Base-by-base conservation (phyloP, 2,888 invertebrate species). In the Acrocyrtus sp. region DNA sequence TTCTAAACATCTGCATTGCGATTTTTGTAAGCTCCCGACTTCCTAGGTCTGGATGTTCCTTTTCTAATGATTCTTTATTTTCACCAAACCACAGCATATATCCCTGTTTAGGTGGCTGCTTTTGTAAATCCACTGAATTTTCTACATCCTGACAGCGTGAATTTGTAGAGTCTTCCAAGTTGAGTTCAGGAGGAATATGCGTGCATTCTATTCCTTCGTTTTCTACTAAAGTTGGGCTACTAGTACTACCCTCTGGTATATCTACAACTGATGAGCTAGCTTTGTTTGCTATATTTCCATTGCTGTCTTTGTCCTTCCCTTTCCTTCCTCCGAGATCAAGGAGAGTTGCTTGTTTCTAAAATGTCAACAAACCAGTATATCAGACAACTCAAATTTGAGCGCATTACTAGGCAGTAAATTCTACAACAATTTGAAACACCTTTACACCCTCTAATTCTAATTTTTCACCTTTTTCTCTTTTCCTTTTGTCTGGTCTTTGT, bases 71-170 rank as follows among this genome's bases (percentile, higher is more conserved):
- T 2, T 85, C 79, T 82, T 88, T 89, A 81, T 89, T 88, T 69
- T 87, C 86, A 0, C 86, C 84, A 77, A 87, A 89, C 90, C 90
- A 91, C 34, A 86, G 85, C 22, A 88, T 84, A 81, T 90, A 90
- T 2, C 72, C 72, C 21, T 54, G 21, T 19, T 69, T 69, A 2
- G 27, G 47, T 41, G 27, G 19, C 6, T 34, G 48, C 17, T 51
- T 45, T 3, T 68, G 61, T 12, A n/a, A n/a, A n/a, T 21, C 8
- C 34, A 12, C 34, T 0, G 41, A 43, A 10, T 45, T 19, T n/a
- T n/a, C n/a, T n/a, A n/a, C n/a, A 3, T 53, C 54, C 1, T 24
- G 26, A 12, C 41, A 51, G 27, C 21, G 53, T 19, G 56, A 45
- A 47, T 72, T 72, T 15, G 63, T 65, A 2, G 65, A 58, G 19